These are phyloP conservation scores for Passer montanus DNA, from an alignment of 2,113 vertebrate genomes.

Conservation along the genomic window DNA sequence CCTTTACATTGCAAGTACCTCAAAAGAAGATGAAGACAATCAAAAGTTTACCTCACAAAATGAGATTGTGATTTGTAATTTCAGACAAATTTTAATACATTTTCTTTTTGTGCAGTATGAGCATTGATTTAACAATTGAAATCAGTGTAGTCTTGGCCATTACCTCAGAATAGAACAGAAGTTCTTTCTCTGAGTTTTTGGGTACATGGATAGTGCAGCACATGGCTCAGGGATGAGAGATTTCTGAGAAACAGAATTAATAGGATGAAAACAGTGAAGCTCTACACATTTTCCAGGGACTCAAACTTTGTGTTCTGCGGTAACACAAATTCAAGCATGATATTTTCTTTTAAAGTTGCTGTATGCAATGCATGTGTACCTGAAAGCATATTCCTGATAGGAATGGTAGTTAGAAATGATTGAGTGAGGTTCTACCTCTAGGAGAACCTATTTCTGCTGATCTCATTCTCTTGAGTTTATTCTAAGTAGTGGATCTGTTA, in stretches of 20 bases:
- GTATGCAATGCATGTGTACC: rapidly evolving
- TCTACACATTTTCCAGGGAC: background rate
- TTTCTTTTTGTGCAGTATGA: background rate
- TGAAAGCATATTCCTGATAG: background rate
- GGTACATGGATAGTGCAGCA: background rate
- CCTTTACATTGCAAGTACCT: background rate
- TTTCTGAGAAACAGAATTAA: background rate
- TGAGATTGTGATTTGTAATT: background rate
- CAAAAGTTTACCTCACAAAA: background rate
- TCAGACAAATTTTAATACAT: background rate
- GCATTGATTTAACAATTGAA: background rate
- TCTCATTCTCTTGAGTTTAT: background rate
- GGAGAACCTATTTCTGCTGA: background rate
- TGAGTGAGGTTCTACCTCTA: background rate
- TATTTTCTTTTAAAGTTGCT: background rate
- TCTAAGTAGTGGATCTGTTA: background rate
- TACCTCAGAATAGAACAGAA: background rate
- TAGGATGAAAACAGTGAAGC: background rate
- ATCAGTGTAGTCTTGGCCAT: background rate
- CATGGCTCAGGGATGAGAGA: background rate
- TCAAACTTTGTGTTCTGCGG: background rate
- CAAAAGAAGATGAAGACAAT: background rate
- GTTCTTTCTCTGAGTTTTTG: background rate
- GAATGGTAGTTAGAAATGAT: background rate
- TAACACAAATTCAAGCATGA: background rate